These are phyloP conservation scores for Platysternon megacephalum DNA, from an alignment of 2,113 vertebrate species.

Conservation along the genomic window DNA sequence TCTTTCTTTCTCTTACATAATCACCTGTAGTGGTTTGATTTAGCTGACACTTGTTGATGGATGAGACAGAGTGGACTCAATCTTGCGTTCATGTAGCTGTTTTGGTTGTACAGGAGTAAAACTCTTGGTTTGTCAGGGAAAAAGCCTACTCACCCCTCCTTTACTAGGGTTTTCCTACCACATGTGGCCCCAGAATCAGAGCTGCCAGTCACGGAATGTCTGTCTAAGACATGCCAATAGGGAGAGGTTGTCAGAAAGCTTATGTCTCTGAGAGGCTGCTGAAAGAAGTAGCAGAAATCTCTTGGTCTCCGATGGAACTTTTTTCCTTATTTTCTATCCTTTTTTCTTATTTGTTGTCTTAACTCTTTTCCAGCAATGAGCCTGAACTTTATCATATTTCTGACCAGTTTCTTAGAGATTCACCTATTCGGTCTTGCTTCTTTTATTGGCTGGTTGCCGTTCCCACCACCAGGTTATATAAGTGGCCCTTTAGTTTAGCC, in stretches of 20 bases:
- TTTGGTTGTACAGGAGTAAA: neutral
- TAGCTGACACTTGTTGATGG: neutral
- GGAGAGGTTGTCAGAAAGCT: neutral
- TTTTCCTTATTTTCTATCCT: neutral
- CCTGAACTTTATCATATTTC: neutral
- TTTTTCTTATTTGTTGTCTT: neutral
- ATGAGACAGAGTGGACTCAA: neutral
- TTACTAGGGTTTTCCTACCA: neutral
- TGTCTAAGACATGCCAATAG: neutral
- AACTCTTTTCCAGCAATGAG: neutral
- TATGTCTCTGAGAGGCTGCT: neutral
- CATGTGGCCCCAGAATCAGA: neutral
- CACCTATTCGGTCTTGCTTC: neutral
- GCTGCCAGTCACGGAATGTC: neutral
- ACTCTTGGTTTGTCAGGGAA: neutral
- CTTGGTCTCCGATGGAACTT: neutral
- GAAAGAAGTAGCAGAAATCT: neutral
- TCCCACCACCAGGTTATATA: no score
- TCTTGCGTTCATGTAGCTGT: neutral
- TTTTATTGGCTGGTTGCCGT: neutral
- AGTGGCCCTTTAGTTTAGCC: neutral
- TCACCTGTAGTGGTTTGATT: neutral
- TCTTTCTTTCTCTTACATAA: neutral
- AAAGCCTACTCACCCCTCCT: neutral
- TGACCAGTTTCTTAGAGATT: neutral